Evolutionary conservation across 2,113 vertebrate species (phyloP).

Genomic region (Saccopteryx leptura): DNA sequence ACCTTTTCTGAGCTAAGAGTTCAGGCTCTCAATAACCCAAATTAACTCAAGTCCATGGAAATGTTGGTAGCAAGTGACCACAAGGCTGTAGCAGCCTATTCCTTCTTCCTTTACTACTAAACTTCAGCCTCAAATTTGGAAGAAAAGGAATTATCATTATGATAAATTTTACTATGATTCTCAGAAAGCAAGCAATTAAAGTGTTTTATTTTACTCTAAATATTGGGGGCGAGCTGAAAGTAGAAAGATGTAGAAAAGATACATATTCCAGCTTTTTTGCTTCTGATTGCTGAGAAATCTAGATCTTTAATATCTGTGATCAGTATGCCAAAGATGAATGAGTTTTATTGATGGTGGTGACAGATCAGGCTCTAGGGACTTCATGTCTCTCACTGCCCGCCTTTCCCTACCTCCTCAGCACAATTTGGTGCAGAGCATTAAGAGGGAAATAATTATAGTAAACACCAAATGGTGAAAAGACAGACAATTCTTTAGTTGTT

Average conservation of each 20-base stretch:
- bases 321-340: background rate
- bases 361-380: background rate
- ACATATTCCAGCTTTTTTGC: background rate
- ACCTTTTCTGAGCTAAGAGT: background rate
- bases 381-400: background rate
- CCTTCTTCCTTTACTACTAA: background rate
- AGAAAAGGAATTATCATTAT: conserved; percentile 37
- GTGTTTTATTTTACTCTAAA: conserved; percentile 25
- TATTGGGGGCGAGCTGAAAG: background rate
- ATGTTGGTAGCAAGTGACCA: background rate
- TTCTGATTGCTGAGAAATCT: conserved; percentile 45
- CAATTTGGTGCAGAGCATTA: conserved; percentile 53
- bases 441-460: conserved; percentile 46
- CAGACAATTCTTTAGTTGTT: conserved; percentile 25
- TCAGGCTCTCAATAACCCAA: background rate
- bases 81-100: background rate
- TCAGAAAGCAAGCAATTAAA: background rate
- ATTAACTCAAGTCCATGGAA: background rate
- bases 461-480: conserved; percentile 55
- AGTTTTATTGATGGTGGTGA: background rate
- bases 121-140: background rate
- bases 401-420: background rate
- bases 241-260: conserved; percentile 3
- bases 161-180: background rate
- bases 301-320: background rate